Conservation (phyloP, 2,888 invertebrate genomes). For the Erebia palarica region DNA sequence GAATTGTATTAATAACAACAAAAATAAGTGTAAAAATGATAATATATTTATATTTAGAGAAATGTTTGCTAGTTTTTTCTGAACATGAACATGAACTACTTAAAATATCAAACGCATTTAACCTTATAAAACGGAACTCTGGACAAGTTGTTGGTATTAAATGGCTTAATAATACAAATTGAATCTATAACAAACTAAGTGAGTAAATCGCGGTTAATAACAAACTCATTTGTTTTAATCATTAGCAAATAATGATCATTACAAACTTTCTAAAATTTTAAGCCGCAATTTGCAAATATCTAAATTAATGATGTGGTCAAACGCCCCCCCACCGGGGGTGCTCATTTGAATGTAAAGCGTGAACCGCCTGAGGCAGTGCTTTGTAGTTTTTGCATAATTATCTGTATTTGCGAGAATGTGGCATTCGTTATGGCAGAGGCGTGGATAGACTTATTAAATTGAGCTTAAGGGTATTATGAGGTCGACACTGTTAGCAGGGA, state of each 20-base stretch:
- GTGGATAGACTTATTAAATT: constrained; percentile 65
- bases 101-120: no score
- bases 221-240: constrained; percentile 17
- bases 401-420: constrained; percentile 65
- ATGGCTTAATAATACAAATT: not conserved
- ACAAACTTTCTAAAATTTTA: constrained; percentile 19
- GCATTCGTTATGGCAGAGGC: constrained; percentile 62
- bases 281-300: constrained; percentile 29
- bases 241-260: constrained; percentile 26
- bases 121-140: no score
- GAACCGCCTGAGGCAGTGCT: constrained; percentile 60
- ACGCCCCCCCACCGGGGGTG: constrained; percentile 58
- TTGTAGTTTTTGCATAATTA: constrained; percentile 79
- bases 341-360: constrained; percentile 75
- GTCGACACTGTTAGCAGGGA: constrained; percentile 15
- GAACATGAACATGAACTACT: no score
- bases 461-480: constrained; percentile 68
- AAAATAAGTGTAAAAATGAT: no score
- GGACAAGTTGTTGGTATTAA: no score
- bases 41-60: no score
- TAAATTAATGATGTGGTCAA: constrained; percentile 56
- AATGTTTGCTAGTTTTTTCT: no score
- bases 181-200: not conserved
- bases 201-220: constrained; percentile 9
- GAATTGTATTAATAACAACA: no score